Evolutionary conservation across 2,113 vertebrate genomes (phyloP).

Genomic region (Collichthys lucidus): DNA sequence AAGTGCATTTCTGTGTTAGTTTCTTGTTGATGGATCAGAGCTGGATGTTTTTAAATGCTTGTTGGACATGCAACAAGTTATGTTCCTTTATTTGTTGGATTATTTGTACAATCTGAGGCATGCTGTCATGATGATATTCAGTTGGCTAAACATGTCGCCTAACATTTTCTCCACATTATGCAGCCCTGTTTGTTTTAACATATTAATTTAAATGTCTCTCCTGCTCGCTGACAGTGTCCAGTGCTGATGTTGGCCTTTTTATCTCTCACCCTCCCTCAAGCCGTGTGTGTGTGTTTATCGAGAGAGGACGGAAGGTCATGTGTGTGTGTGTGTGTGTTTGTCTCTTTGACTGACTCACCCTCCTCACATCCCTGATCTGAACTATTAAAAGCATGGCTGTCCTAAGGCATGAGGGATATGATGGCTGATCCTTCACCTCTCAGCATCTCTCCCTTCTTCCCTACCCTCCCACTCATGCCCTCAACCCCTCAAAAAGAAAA

Average conservation of each 20-base stretch:
- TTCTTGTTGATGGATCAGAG: neutral
- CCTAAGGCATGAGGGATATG: slow-evolving; percentile 64
- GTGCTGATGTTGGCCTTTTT: slow-evolving; percentile 59
- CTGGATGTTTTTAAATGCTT: neutral
- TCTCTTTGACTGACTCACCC: slow-evolving; percentile 73
- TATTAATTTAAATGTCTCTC: slow-evolving; percentile 35
- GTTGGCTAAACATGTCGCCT: neutral
- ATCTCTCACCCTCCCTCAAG: slow-evolving; percentile 62
- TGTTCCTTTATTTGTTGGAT: too few species aligned
- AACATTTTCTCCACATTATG: neutral
- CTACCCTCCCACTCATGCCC: slow-evolving; percentile 23
- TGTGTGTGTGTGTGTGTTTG: slow-evolving; percentile 54
- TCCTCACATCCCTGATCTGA: slow-evolving; percentile 65
- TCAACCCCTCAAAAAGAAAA: slow-evolving; percentile 11
- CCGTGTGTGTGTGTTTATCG: slow-evolving; percentile 11
- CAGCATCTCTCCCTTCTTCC: slow-evolving; percentile 32
- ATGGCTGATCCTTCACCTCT: slow-evolving; percentile 76
- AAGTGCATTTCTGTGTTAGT: neutral
- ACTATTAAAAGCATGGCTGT: slow-evolving; percentile 74
- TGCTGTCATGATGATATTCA: neutral
- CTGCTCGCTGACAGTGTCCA: slow-evolving; percentile 56
- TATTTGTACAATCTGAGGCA: neutral
- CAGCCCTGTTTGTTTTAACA: slow-evolving; percentile 22
- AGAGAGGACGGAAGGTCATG: slow-evolving; percentile 56
- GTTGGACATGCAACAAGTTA: neutral